Evolutionary conservation across 2,113 vertebrate species (phyloP).

Genomic region (Cheirogaleus medius): DNA sequence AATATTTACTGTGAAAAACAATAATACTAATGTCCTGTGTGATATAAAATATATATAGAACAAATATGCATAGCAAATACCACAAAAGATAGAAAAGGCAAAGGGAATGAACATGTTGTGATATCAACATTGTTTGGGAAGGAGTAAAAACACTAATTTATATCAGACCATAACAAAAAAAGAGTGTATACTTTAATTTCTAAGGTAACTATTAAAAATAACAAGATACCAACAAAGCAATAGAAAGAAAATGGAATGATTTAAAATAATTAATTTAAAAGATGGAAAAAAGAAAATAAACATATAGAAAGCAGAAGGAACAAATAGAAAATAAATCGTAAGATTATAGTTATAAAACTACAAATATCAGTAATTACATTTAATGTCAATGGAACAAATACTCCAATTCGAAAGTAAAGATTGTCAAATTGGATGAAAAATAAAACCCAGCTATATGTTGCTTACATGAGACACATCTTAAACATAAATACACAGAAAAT

Average conservation of each 20-base stretch:
- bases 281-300: neutral
- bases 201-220: neutral
- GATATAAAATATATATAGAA: neutral
- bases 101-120: neutral
- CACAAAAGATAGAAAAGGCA: neutral
- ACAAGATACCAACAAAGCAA: neutral
- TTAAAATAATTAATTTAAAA: slow-evolving; percentile 18
- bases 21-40: neutral
- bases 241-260: neutral
- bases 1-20: neutral
- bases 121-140: neutral
- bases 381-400: neutral
- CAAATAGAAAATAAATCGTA: neutral
- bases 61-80: neutral
- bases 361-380: neutral
- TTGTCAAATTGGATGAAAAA: neutral
- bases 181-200: neutral
- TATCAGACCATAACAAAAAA: neutral
- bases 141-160: neutral
- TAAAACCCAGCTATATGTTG: neutral
- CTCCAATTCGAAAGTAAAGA: neutral
- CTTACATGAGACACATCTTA: neutral
- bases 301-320: neutral
- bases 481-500: neutral
- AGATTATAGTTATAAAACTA: neutral